These are phyloP conservation scores for Rotaria sp. DNA, from an alignment of 2,888 invertebrate species.

Conservation along the genomic window DNA sequence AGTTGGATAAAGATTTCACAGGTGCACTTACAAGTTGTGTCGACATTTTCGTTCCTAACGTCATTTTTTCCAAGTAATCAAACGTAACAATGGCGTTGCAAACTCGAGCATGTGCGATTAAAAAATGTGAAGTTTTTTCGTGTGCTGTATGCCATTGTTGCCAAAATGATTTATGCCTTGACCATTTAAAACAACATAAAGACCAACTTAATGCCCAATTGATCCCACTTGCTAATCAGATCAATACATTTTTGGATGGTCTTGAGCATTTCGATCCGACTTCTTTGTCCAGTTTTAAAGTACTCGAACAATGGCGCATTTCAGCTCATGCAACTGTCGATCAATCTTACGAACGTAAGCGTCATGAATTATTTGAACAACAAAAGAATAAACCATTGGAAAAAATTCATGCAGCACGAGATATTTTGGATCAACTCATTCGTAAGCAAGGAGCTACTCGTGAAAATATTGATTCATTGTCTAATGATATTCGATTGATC, in stretches of 20 bases:
- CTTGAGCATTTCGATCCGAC: background rate
- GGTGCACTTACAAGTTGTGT: no score
- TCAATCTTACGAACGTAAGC: background rate
- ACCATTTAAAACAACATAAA: background rate
- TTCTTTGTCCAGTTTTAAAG: background rate
- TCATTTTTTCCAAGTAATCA: background rate
- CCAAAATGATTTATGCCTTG: background rate
- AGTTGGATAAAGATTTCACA: no score
- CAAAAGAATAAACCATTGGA: background rate
- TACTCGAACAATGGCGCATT: background rate
- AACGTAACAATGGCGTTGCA: background rate
- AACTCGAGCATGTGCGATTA: background rate
- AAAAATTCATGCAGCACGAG: background rate
- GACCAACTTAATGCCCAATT: background rate
- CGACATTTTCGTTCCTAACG: no score
- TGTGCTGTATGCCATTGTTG: background rate
- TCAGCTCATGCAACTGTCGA: background rate
- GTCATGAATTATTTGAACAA: background rate
- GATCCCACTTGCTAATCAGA: background rate
- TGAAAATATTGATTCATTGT: background rate
- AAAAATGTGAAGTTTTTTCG: background rate
- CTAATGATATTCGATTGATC: background rate
- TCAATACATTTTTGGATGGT: background rate
- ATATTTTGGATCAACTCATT: background rate
- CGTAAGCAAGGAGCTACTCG: background rate